phyloP scores from a whole-genome alignment of 2,797 vertebrate genomes.

The Hylomyscus alleni region DNA sequence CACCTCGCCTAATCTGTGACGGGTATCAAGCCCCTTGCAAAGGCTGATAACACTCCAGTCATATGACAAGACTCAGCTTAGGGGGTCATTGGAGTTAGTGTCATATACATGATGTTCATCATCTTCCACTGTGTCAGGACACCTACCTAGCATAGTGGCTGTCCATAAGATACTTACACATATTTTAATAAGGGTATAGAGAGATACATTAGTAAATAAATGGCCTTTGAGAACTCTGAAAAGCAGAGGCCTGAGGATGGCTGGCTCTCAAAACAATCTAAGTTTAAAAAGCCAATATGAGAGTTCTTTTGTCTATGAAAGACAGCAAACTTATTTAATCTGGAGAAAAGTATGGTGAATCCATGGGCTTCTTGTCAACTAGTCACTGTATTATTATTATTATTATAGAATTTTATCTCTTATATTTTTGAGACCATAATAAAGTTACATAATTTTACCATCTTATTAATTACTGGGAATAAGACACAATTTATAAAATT shows the following conservation, averaged over 20 bases:
- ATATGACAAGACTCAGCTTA: background rate
- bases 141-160: background rate
- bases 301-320: slow-evolving; percentile 62
- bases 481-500: slow-evolving; percentile 19
- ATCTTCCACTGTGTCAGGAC: background rate
- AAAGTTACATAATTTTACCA: background rate
- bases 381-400: background rate
- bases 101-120: background rate
- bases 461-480: slow-evolving; percentile 28
- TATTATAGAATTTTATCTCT: background rate
- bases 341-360: slow-evolving; percentile 16
- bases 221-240: background rate
- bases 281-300: slow-evolving; percentile 24
- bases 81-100: background rate
- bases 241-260: slow-evolving; percentile 5
- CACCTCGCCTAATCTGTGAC: background rate
- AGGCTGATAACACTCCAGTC: background rate
- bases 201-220: background rate
- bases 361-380: slow-evolving; percentile 35
- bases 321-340: slow-evolving; percentile 39
- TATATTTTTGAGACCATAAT: background rate
- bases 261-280: background rate
- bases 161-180: slow-evolving; percentile 1
- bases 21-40: background rate
- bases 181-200: background rate